These are phyloP conservation scores for Drosophila austrosaltans DNA, from an alignment of 2,888 invertebrate genomes.

Conservation along the genomic window DNA sequence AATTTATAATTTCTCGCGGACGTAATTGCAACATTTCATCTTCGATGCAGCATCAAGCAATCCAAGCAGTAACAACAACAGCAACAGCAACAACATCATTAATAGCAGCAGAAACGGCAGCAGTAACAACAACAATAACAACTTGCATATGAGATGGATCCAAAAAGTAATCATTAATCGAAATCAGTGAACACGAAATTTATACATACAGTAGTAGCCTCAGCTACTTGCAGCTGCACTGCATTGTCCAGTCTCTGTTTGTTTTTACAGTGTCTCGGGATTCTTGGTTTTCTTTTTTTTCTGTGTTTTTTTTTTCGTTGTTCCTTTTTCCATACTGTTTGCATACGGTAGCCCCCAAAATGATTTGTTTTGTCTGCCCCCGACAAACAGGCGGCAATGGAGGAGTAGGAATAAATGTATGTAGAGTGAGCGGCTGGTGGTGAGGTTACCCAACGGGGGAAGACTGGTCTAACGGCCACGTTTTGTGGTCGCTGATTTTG, in stretches of 20 bases:
- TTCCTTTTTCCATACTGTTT: constrained; percentile 39
- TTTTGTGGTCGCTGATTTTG: constrained; percentile 18
- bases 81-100: background rate
- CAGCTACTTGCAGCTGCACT: constrained; percentile 41
- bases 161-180: constrained; percentile 80
- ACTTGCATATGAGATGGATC: constrained; percentile 79
- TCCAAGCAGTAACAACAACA: constrained; percentile 23
- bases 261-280: constrained; percentile 60
- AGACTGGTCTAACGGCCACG: constrained; percentile 20
- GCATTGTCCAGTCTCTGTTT: constrained; percentile 53
- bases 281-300: constrained; percentile 30
- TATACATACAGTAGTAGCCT: background rate
- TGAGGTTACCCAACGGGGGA: background rate
- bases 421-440: background rate
- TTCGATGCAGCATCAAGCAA: constrained; percentile 66
- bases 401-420: background rate
- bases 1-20: constrained; percentile 63
- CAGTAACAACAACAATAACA: background rate
- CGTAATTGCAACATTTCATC: constrained; percentile 46
- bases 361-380: constrained; percentile 77
- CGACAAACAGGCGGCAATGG: constrained; percentile 42
- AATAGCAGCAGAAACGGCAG: background rate
- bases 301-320: constrained; percentile 35
- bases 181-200: constrained; percentile 29
- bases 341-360: constrained; percentile 59